Evolutionary conservation across 2,797 vertebrate species (phyloP).

Genomic region (Pseudochromis fuscus): DNA sequence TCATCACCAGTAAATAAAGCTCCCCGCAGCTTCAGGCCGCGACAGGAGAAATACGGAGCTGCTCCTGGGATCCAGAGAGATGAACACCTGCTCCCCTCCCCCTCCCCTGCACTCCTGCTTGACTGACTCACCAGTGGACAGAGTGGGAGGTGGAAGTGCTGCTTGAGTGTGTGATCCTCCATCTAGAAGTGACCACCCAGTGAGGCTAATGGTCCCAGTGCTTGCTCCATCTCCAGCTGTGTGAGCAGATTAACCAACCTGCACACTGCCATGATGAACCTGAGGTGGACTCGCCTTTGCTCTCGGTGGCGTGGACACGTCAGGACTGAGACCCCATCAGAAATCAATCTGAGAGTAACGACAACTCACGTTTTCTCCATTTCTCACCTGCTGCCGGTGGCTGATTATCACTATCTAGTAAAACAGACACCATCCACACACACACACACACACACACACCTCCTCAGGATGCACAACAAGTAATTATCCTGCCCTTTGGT

Average conservation of each 20-base stretch:
- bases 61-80: conserved; percentile 68
- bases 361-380: conserved; percentile 27
- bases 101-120: conserved; percentile 46
- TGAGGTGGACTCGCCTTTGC: conserved; percentile 20
- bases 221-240: conserved; percentile 48
- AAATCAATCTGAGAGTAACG: conserved; percentile 63
- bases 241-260: conserved; percentile 61
- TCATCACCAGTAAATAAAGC: conserved; percentile 77
- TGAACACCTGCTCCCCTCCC: conserved; percentile 57
- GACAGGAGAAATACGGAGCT: conserved; percentile 59
- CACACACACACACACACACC: conserved; percentile 16
- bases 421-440: conserved; percentile 37
- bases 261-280: conserved; percentile 28
- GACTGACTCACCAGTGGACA: conserved; percentile 44
- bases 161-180: conserved; percentile 54
- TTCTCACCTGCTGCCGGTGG: conserved; percentile 30
- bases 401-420: conserved; percentile 54
- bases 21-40: conserved; percentile 61
- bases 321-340: conserved; percentile 43
- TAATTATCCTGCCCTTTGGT: conserved; percentile 50
- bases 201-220: conserved; percentile 62
- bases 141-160: conserved; percentile 37
- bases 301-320: conserved; percentile 17
- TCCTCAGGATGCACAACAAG: conserved; percentile 32
- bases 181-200: conserved; percentile 62